Evolutionary conservation across 2,113 vertebrate genomes (phyloP).

Genomic region (Larimichthys polyactis): DNA sequence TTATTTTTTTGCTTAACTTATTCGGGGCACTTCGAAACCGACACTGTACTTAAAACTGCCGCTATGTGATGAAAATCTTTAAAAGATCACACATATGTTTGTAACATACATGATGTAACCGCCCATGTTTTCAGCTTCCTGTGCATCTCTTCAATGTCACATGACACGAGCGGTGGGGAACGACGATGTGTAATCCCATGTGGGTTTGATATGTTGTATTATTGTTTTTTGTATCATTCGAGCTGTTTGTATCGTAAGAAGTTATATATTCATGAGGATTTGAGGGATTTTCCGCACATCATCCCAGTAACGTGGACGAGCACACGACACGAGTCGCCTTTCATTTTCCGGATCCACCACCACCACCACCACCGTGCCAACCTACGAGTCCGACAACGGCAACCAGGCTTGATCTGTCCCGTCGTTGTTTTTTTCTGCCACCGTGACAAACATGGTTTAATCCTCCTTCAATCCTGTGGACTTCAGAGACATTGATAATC

Average conservation of each 20-base stretch:
- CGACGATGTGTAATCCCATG: slow-evolving; percentile 40
- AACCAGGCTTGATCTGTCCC: slow-evolving; percentile 28
- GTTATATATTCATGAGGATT: slow-evolving; percentile 7
- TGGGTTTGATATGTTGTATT: slow-evolving; percentile 67
- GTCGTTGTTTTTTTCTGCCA: slow-evolving; percentile 11
- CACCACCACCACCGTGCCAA: slow-evolving; percentile 55
- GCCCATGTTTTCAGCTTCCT: slow-evolving; percentile 40
- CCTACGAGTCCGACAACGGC: slow-evolving; percentile 12
- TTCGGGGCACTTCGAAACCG: slow-evolving; percentile 58
- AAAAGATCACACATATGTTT: slow-evolving; percentile 38
- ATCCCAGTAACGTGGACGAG: slow-evolving; percentile 20
- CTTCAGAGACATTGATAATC: slow-evolving; percentile 58
- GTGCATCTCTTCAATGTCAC: slow-evolving; percentile 25
- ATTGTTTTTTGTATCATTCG: slow-evolving; percentile 57
- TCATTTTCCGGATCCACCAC: slow-evolving; percentile 48
- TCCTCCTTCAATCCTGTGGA: slow-evolving; percentile 45
- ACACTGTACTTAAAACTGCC: slow-evolving; percentile 49
- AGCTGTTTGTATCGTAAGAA: slow-evolving; percentile 54
- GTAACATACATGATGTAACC: slow-evolving; percentile 67
- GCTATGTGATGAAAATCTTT: slow-evolving; percentile 3
- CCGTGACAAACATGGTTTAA: slow-evolving; percentile 46
- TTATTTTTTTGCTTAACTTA: slow-evolving; percentile 71
- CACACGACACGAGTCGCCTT: slow-evolving; percentile 48
- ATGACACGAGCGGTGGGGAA: slow-evolving; percentile 12
- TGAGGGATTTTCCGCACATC: slow-evolving; percentile 16